Evolutionary conservation across 2,888 invertebrate species (phyloP), one percentile per base, ranked within the genome.

Genomic region (Linnaemya tessellans): DNA sequence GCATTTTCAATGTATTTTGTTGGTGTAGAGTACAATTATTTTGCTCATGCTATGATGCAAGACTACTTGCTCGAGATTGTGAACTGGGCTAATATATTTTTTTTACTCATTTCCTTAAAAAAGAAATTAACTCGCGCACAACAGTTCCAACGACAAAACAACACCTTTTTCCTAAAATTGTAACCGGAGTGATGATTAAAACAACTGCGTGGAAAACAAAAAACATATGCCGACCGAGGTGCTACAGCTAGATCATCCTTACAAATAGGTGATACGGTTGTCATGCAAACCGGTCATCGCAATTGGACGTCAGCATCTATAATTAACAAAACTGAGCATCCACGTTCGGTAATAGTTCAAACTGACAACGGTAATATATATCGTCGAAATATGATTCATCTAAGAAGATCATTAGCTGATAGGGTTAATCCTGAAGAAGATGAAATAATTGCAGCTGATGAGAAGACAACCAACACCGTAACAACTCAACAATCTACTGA

Each of bases 341-440:
- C 85, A 60, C 85, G 83, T 58, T 87, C 85, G 54, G 54, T 84
- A 58, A 54, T 73, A 11, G 74, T 85, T 35, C 49, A 87, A 84
- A 80, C 74, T n/a, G 30, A 46, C 15, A 46, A 60, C 30, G 77
- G 84, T 60, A 83, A 64, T 35, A 22, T 22, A 73, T 86, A 74
- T 54, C 43, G 79, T 51, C 51, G 83, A 58, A 83, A 78, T 70
- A 79, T 41, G 20, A 38, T 54, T 30, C 67, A 60, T 51, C 15
- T 30, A 54, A 56, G 71, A 30, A 71, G 18, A 43, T 43, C 58
- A 58, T 54, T 54, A 35, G 51, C 51, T 20, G 41, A 30, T 56
- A 58, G 41, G 25, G 46, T 30, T 56, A 75, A 30, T 35, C 80
- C 30, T 38, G 62, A 62, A 62, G 62, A 62, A 62, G 62, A 62